A percentile compares a stretch with the other conserved stretches of the same genome.
These are phyloP conservation scores for Rhabdomys pumilio DNA, from an alignment of 2,797 vertebrate species.

Conservation along the genomic window DNA sequence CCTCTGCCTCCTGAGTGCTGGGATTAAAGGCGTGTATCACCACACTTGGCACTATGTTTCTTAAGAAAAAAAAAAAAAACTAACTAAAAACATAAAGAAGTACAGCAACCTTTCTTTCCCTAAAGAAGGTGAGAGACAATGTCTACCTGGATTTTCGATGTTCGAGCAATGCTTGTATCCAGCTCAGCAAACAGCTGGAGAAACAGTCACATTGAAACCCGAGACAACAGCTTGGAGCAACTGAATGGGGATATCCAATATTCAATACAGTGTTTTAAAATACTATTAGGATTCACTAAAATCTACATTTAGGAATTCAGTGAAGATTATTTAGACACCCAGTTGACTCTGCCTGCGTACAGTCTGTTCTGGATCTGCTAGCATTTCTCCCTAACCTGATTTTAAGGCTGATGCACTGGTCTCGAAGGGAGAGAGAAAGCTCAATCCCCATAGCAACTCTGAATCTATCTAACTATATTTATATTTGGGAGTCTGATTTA, in stretches of 20 bases:
- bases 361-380: constrained; percentile 42
- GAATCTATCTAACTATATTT: constrained; percentile 75
- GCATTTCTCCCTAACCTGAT: constrained; percentile 57
- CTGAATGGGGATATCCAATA: not conserved
- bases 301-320: constrained; percentile 44
- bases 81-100: not conserved
- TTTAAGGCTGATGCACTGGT: constrained; percentile 50
- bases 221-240: not conserved
- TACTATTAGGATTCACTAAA: constrained; percentile 12
- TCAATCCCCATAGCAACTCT: constrained; percentile 78
- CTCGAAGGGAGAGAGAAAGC: constrained; percentile 66
- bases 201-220: not conserved
- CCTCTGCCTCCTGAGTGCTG: not conserved
- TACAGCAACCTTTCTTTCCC: constrained; percentile 24
- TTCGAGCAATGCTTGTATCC: not conserved
- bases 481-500: constrained; percentile 70
- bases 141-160: not conserved
- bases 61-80: not conserved
- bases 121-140: not conserved
- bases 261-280: constrained; percentile 39
- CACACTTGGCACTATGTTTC: not conserved
- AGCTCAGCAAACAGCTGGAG: not conserved
- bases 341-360: constrained; percentile 27
- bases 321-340: constrained; percentile 52
- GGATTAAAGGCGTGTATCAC: not conserved